Conservation (phyloP, 2,797 vertebrate species). For the Muraenolepis orangiensis region DNA sequence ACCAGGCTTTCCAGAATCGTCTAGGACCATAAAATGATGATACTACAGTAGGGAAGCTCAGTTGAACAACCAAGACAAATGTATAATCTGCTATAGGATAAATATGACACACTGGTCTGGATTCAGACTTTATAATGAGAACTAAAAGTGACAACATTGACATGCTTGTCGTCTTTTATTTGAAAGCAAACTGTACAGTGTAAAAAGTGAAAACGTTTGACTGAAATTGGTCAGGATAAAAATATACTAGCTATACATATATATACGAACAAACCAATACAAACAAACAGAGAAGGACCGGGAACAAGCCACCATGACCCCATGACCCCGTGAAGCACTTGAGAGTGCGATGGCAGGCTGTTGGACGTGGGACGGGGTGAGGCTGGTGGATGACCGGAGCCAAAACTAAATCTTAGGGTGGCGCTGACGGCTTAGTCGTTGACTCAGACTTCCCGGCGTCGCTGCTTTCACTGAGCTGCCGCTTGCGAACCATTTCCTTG, state of each 20-base stretch:
- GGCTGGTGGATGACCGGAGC: background rate
- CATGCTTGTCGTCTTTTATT: conserved; percentile 44
- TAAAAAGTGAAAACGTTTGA: conserved; percentile 46
- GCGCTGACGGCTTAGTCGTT: conserved; percentile 24
- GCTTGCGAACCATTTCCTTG: conserved; percentile 71
- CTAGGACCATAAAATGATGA: background rate
- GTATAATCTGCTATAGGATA: background rate
- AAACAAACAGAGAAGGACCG: conserved; percentile 28
- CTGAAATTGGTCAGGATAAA: conserved; percentile 57
- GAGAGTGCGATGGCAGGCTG: conserved; percentile 29
- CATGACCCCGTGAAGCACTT: conserved; percentile 43
- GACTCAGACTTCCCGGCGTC: conserved; percentile 67
- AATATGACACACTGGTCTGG: background rate
- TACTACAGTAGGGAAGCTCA: background rate
- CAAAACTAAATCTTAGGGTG: conserved; percentile 50
- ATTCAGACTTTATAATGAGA: background rate
- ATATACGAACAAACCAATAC: background rate
- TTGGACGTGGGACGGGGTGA: conserved; percentile 7
- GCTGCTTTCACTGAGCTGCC: conserved; percentile 67
- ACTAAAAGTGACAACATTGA: background rate
- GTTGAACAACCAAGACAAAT: background rate
- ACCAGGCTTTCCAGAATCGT: background rate
- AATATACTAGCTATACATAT: conserved; percentile 45
- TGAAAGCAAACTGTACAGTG: conserved; percentile 36
- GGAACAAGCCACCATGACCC: conserved; percentile 48